Conservation (phyloP, 2,113 vertebrate species). For the Vombatus ursinus region DNA sequence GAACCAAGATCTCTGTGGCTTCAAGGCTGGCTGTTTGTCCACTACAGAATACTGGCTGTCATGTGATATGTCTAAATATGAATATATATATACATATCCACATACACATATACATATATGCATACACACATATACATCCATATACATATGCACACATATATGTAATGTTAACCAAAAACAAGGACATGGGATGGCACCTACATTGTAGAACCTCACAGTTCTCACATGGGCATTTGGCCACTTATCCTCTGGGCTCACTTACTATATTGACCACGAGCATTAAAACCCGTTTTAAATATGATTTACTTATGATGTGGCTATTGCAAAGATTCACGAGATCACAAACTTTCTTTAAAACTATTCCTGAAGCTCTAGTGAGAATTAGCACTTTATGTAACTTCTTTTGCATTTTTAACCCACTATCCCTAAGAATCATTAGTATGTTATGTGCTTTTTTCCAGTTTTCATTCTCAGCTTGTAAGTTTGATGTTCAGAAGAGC, state of each 20-base stretch:
- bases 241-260: neutral
- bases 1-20: neutral
- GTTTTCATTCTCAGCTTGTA: slow-evolving; percentile 87
- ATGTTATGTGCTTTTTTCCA: slow-evolving; percentile 64
- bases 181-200: neutral
- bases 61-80: neutral
- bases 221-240: neutral
- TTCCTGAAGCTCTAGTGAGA: slow-evolving; percentile 14
- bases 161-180: neutral
- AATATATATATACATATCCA: too few species aligned
- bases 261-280: neutral
- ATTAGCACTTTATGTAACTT: neutral
- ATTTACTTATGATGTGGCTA: slow-evolving; percentile 38
- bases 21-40: neutral
- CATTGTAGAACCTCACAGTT: neutral
- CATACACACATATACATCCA: too few species aligned
- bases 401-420: slow-evolving; percentile 10
- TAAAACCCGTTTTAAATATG: neutral
- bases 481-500: slow-evolving; percentile 83
- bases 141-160: too few species aligned
- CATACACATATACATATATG: too few species aligned
- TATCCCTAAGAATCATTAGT: slow-evolving; percentile 5
- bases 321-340: slow-evolving; percentile 25
- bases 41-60: neutral
- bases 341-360: slow-evolving; percentile 9